Percentiles rank a stretch among this genome's conserved stretches.
Evolutionary conservation across 2,888 invertebrate genomes (phyloP).

Genomic region (Xestia xanthographa): DNA sequence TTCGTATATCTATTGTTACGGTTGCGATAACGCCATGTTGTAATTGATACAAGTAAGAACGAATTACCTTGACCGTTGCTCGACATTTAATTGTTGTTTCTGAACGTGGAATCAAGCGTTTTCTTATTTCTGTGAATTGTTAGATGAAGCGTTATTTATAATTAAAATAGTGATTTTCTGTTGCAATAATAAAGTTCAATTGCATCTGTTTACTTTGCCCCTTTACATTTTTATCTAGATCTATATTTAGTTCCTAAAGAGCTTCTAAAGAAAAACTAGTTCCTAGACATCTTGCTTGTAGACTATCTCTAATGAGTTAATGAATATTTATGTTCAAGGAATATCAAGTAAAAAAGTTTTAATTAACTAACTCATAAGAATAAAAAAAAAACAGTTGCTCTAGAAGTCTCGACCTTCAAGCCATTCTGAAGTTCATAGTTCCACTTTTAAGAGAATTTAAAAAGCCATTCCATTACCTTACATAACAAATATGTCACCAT

Average conservation of each 20-base stretch:
- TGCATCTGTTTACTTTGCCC: neutral
- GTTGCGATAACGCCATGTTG: slow-evolving; percentile 17
- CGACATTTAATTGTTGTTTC: slow-evolving; percentile 22
- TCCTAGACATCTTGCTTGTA: slow-evolving; percentile 13
- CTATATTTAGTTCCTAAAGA: slow-evolving; percentile 28
- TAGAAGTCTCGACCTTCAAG: neutral
- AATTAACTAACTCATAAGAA: neutral
- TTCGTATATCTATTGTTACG: slow-evolving; percentile 9
- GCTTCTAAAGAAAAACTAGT: slow-evolving; percentile 27
- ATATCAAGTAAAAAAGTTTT: neutral
- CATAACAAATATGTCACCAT: slow-evolving; percentile 70
- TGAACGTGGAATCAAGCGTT: neutral
- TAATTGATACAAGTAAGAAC: slow-evolving; percentile 20
- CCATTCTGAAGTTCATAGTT: slow-evolving; percentile 27
- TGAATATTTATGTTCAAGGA: slow-evolving; percentile 20
- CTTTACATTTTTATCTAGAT: slow-evolving; percentile 1
- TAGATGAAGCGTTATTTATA: neutral
- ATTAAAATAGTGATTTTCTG: neutral
- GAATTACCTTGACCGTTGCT: slow-evolving; percentile 16
- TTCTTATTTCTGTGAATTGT: neutral
- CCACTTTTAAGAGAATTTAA: slow-evolving; percentile 18
- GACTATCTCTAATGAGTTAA: neutral
- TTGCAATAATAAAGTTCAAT: neutral
- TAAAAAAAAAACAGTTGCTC: neutral
- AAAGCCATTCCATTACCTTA: slow-evolving; percentile 50